Percentiles rank a stretch among this genome's conserved stretches.
These are phyloP conservation scores for Harlomillsia oculata DNA, from an alignment of 1,140 invertebrate genomes.

Conservation along the genomic window DNA sequence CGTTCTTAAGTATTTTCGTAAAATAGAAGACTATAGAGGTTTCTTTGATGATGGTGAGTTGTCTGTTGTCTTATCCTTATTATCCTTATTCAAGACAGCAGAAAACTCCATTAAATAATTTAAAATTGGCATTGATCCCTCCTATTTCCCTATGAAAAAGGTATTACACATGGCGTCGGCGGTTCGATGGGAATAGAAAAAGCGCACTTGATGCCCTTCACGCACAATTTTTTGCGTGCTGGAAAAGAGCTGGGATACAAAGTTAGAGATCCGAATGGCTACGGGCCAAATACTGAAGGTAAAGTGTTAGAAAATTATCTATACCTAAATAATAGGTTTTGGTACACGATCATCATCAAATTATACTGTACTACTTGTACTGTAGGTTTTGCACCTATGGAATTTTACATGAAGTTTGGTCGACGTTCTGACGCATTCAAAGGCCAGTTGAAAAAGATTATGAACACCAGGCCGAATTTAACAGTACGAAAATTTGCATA, in stretches of 20 bases:
- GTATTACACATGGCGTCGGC: background rate
- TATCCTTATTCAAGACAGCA: no score
- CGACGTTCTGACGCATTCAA: background rate
- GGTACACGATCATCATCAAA: no score
- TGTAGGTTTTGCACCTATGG: slow-evolving; percentile 4
- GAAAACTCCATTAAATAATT: no score
- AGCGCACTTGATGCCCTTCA: background rate
- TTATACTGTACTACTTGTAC: background rate
- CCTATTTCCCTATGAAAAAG: no score
- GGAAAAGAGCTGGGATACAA: slow-evolving; percentile 10
- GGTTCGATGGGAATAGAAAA: slow-evolving; percentile 3
- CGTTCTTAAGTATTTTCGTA: slow-evolving; percentile 9
- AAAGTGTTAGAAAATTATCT: no score
- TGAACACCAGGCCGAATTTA: background rate
- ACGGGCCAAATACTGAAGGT: slow-evolving; percentile 21
- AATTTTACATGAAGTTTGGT: slow-evolving; percentile 6
- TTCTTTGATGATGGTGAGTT: slow-evolving; percentile 1
- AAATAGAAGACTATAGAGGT: slow-evolving; percentile 16
- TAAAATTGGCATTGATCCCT: no score
- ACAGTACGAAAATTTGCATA: background rate
- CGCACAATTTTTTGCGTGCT: slow-evolving; percentile 3
- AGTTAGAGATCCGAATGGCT: slow-evolving; percentile 17
- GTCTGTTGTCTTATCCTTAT: no score
- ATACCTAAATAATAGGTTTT: no score
- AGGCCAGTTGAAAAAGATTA: slow-evolving; percentile 22